Evolutionary conservation across 2,888 invertebrate genomes (phyloP), one percentile per base, ranked within the genome.

Genomic region (Tricholauxania praeusta): DNA sequence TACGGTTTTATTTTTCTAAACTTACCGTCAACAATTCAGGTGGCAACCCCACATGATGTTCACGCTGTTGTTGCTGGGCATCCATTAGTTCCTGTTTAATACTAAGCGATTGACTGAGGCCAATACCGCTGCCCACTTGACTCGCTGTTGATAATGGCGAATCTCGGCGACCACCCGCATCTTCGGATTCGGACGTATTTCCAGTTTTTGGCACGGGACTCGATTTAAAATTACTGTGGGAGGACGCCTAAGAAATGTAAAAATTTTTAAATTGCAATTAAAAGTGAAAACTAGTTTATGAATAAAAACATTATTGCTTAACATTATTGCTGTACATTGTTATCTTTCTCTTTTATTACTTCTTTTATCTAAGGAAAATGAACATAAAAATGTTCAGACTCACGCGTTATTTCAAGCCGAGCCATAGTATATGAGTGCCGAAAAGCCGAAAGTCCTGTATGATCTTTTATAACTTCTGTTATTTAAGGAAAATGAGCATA

Each of bases 221-320:
- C 87, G 90, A 89, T 89, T 91, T 91, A 87, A 90, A 91, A 89
- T 91, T 91, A 89, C 89, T 89, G 87, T 90, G 90, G 82, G 89
- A 89, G 80, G 90, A 89, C 86, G 90, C 89, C 91, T 91, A 87
- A 83, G 78, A 79, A 79, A 66, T n/a, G 19, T 15, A 17, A 52
- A 52, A 7, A 48, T 10, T 39, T 39, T 39, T 10, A 39, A 1
- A 10, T 39, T 39, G 39, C 39, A 39, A 39, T 10, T 39, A 8
- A 39, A 39, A 39, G 10, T 4, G 39, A 5, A 39, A 6, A 39
- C 5, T 10, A 1, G 1, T 39, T 39, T 3, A 39, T 39, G 10
- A 7, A 39, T 39, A 39, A 10, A 39, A 39, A 39, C 7, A 39
- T 39, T 10, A 2, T 39, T 39, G 1, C 39, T 39, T 4, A 39